Percentiles rank a stretch among this genome's conserved stretches.
Conservation (phyloP, 2,888 invertebrate genomes). For the Drosophila glabriapex region DNA sequence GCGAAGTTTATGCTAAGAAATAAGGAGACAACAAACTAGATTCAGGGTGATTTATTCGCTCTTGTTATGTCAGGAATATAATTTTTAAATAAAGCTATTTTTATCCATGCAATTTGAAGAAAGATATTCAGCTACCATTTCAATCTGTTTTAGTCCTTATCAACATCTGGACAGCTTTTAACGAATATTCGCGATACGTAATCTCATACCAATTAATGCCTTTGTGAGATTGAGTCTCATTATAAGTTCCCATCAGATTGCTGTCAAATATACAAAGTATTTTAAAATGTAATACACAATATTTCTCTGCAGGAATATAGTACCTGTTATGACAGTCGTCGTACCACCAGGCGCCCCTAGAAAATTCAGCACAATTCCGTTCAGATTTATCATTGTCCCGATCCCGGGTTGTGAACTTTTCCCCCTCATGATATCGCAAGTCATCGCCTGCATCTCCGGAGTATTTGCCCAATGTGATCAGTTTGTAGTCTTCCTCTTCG, state of each 20-base stretch:
- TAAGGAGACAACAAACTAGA: neutral
- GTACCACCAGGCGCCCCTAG: neutral
- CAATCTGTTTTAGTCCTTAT: neutral
- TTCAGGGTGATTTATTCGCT: neutral
- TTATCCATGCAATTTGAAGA: neutral
- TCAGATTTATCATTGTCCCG: neutral
- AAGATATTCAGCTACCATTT: neutral
- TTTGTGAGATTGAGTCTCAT: neutral
- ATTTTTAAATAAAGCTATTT: neutral
- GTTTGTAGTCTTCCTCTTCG: neutral
- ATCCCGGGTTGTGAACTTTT: neutral
- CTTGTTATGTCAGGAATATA: neutral
- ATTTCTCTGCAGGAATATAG: neutral
- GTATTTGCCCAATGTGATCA: neutral
- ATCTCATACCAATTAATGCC: neutral
- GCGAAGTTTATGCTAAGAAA: neutral
- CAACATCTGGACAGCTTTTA: neutral
- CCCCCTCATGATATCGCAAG: fast-evolving
- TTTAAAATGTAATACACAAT: neutral
- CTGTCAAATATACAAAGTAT: neutral
- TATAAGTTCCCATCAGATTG: neutral
- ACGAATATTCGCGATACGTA: neutral
- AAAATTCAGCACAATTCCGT: neutral
- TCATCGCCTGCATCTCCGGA: neutral
- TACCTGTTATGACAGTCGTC: fast-evolving